Evolutionary conservation across 1,140 invertebrate genomes (phyloP).

Genomic region (Plodia interpunctella): DNA sequence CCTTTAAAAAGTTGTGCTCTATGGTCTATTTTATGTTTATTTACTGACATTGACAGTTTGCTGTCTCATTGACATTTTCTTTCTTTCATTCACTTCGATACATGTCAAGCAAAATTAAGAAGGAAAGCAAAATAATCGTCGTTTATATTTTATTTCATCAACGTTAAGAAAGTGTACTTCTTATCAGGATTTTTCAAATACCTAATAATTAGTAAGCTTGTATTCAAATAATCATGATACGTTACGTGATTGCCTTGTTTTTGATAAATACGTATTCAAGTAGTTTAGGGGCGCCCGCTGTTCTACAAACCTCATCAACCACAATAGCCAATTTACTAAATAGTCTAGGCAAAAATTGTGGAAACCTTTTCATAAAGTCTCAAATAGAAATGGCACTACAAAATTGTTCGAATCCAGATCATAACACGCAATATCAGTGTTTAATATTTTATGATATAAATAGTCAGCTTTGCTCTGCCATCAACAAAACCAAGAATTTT

Average conservation of each 20-base stretch:
- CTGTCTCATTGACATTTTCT: no score
- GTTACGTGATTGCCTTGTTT: constrained; percentile 37
- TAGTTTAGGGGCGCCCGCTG: constrained; percentile 38
- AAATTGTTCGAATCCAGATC: constrained; percentile 31
- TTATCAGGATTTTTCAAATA: no score
- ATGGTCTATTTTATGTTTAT: no score
- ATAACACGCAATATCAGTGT: constrained; percentile 41
- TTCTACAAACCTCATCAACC: constrained; percentile 3
- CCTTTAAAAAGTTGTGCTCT: no score
- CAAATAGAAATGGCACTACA: constrained; percentile 37
- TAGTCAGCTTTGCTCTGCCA: constrained; percentile 42
- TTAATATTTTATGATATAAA: constrained; percentile 63
- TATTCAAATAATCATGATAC: constrained; percentile 38
- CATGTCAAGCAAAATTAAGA: no score
- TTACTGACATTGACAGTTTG: no score
- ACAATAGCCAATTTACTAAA: constrained; percentile 24
- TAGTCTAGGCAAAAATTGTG: constrained; percentile 40
- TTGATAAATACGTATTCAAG: constrained; percentile 44
- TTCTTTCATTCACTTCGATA: no score
- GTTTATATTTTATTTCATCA: no score
- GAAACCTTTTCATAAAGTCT: constrained; percentile 37
- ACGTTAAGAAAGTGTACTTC: no score
- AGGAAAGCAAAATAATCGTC: no score
- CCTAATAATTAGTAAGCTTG: background rate
- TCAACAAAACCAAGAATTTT: constrained; percentile 24